A percentile compares a stretch with the other conserved stretches of the same genome.
phyloP scores from a whole-genome alignment of 2,797 vertebrate species.

The Dicrostonyx torquatus region DNA sequence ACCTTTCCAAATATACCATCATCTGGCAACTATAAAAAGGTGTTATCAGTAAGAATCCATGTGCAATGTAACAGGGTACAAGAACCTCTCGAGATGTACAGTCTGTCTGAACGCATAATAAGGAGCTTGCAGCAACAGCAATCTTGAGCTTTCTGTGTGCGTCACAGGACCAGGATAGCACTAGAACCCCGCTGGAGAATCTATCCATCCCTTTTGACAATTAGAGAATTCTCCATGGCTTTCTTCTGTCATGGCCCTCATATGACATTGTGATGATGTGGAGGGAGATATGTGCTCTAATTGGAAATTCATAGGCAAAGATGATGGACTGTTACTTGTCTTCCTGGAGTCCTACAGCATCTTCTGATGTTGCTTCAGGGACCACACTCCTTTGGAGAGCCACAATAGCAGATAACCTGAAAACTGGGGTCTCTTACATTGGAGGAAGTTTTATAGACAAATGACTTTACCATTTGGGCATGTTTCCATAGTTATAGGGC shows the following conservation, averaged over 20 bases:
- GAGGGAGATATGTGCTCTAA: background rate
- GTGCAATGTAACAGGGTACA: background rate
- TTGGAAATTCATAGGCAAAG: fast-evolving
- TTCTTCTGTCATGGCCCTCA: slow-evolving; percentile 45
- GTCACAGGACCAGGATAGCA: background rate
- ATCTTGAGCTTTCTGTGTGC: background rate
- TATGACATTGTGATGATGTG: background rate
- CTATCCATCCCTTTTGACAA: slow-evolving; percentile 38
- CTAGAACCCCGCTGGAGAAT: background rate
- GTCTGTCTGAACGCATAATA: background rate
- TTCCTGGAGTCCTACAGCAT: background rate
- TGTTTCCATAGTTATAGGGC: background rate
- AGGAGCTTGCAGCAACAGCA: background rate
- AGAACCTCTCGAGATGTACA: background rate
- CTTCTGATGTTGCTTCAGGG: slow-evolving; percentile 17
- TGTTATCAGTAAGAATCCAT: background rate
- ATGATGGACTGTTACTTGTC: background rate
- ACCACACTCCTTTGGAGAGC: slow-evolving; percentile 11
- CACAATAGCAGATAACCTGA: background rate
- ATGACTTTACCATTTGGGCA: slow-evolving; percentile 4
- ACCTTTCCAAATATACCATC: background rate
- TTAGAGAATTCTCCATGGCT: slow-evolving; percentile 32
- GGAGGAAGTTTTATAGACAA: background rate
- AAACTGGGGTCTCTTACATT: slow-evolving; percentile 43
- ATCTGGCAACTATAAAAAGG: background rate